These are phyloP conservation scores for Oryzias dopingdopingensis DNA, from an alignment of 2,797 vertebrate genomes.

Conservation along the genomic window DNA sequence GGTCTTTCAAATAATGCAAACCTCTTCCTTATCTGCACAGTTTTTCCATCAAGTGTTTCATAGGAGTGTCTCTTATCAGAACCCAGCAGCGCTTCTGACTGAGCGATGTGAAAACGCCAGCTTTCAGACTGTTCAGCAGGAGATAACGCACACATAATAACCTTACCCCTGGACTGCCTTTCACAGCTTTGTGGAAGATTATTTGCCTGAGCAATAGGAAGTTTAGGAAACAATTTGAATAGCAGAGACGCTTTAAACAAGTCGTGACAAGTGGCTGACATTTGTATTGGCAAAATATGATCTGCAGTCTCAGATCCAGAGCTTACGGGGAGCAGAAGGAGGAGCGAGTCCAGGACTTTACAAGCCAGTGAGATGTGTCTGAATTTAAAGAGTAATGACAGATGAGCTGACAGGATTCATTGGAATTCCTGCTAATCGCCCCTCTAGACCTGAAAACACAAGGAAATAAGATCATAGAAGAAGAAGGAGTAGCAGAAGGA, in stretches of 20 bases:
- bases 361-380: too few relatives aligned
- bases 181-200: conserved; percentile 28
- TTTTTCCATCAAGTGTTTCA: conserved; percentile 36
- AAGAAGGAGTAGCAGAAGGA: neutral
- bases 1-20: conserved; percentile 67
- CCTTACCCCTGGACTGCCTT: conserved; percentile 19
- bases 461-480: neutral
- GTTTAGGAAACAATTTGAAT: conserved; percentile 62
- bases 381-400: too few relatives aligned
- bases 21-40: conserved; percentile 50
- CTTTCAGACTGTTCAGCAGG: conserved; percentile 19
- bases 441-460: too few relatives aligned
- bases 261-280: conserved; percentile 28
- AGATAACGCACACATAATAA: conserved; percentile 40
- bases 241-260: conserved; percentile 39
- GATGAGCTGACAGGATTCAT: too few relatives aligned
- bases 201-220: conserved; percentile 60
- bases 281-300: too few relatives aligned
- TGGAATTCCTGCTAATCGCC: too few relatives aligned
- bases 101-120: conserved; percentile 53
- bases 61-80: conserved; percentile 71
- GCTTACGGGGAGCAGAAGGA: neutral
- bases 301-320: too few relatives aligned
- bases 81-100: conserved; percentile 53
- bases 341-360: too few relatives aligned